phyloP scores from a whole-genome alignment of 2,113 vertebrate genomes.

The Vimba vimba region DNA sequence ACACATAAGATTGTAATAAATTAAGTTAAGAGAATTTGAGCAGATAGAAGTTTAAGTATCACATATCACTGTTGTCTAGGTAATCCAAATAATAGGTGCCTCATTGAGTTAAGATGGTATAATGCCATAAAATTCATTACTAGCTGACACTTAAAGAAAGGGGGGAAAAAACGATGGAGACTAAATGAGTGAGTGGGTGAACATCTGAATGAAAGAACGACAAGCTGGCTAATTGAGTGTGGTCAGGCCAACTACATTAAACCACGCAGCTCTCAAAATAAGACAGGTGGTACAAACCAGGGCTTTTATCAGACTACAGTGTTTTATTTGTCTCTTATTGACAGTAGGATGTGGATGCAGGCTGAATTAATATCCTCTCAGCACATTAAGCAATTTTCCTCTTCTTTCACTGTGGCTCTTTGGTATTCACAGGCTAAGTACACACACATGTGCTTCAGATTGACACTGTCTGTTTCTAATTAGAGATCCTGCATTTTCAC shows the following conservation, averaged over 20 bases:
- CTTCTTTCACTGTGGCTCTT: conserved; percentile 37
- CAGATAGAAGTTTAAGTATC: background rate
- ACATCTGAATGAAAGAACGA: background rate
- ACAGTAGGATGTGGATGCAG: background rate
- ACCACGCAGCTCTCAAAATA: background rate
- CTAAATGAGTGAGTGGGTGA: background rate
- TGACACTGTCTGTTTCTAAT: conserved; percentile 15
- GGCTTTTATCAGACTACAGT: background rate
- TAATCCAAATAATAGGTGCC: background rate
- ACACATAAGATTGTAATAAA: background rate
- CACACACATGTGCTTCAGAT: background rate
- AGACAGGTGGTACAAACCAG: background rate
- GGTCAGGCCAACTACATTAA: background rate
- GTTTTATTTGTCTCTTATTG: conserved; percentile 21
- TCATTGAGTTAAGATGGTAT: background rate
- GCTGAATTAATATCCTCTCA: conserved; percentile 19
- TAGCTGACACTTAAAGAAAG: background rate
- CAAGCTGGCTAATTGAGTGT: background rate
- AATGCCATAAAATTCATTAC: background rate
- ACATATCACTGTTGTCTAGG: background rate
- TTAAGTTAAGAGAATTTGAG: background rate
- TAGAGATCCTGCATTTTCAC: background rate
- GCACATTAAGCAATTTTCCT: conserved; percentile 42
- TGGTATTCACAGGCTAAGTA: conserved; percentile 13
- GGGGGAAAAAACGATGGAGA: background rate